phyloP scores from a whole-genome alignment of 2,113 vertebrate genomes.

The Tautogolabrus adspersus region DNA sequence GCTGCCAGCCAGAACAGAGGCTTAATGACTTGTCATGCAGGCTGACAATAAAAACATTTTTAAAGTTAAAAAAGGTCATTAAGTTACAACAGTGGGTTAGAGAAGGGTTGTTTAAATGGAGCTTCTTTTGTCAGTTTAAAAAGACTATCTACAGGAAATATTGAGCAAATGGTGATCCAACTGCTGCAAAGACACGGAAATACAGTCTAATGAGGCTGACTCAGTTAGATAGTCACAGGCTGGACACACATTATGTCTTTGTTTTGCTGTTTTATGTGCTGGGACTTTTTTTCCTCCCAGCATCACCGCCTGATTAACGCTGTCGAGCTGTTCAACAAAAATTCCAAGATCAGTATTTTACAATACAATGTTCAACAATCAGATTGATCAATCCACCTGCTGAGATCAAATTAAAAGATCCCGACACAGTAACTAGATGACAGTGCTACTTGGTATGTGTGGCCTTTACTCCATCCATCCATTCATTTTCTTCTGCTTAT shows the following conservation, averaged over 20 bases:
- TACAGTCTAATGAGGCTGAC: not conserved
- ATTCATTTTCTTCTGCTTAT: too few species aligned
- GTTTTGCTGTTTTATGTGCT: not conserved
- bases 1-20: too few species aligned
- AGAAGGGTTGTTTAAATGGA: not conserved
- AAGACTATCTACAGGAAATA: not conserved
- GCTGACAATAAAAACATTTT: too few species aligned
- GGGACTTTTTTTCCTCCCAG: not conserved
- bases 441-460: not conserved
- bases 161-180: not conserved
- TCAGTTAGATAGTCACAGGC: too few species aligned
- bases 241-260: not conserved
- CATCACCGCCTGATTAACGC: not conserved
- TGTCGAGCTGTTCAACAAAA: not conserved
- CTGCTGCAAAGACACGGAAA: not conserved
- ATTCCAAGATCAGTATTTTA: too few species aligned
- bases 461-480: not conserved
- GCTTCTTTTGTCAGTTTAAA: too few species aligned
- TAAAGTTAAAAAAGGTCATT: too few species aligned
- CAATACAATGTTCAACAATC: not conserved
- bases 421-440: too few species aligned
- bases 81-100: too few species aligned
- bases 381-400: not conserved
- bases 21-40: too few species aligned
- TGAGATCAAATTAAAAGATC: too few species aligned